Base-by-base conservation (phyloP, 1,140 invertebrate species). In the Leptinotarsa undecemlineata region DNA sequence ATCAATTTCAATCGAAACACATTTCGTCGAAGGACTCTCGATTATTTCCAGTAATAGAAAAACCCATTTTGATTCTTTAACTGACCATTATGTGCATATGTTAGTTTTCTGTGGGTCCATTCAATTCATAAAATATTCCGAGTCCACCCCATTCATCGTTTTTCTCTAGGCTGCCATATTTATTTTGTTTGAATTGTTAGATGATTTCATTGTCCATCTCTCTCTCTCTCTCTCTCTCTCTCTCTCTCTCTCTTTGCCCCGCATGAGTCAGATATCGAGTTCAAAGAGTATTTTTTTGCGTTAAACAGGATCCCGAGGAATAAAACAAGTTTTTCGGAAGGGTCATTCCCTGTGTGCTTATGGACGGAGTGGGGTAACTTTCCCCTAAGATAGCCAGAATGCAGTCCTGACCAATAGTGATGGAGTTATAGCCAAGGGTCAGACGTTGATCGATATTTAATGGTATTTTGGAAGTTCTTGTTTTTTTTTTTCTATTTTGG, bases 1-100 rank as follows among this genome's bases (percentile, higher is more conserved):
- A 68, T 68, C 23, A 42, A 68, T 68, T 68, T 68, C 66, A 68
- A 68, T 68, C 42, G 68, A 73, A 76, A 76, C 74, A 68, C 62
- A 68, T 33, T 42, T 42, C 75, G 57, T 76, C 77, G 76, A 78
- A 78, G 71, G 75, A 74, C 47, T 74, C 76, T 74, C 76, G 76
- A 79, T 79, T 79, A 79, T 77, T 76, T 77, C 78, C 78, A 76
- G 71, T 73, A 76, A 74, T 71, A 74, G 72, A 68, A 76, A 74
- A 73, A 76, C 72, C 62, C 72, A 74, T 70, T 69, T 73, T 60
- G 71, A 77, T 75, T 75, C 74, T 74, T 67, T 67, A 76, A 78
- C 74, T 79, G 78, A 78, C 78, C 78, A 79, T 79, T 78, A 79
- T 78, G 74, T 64, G 72, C 78, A 79, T 78, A 79, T 79, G 78